Evolutionary conservation across 2,888 invertebrate species (phyloP), one percentile per base, ranked within the genome.

Genomic region (Mythimna ferrago): DNA sequence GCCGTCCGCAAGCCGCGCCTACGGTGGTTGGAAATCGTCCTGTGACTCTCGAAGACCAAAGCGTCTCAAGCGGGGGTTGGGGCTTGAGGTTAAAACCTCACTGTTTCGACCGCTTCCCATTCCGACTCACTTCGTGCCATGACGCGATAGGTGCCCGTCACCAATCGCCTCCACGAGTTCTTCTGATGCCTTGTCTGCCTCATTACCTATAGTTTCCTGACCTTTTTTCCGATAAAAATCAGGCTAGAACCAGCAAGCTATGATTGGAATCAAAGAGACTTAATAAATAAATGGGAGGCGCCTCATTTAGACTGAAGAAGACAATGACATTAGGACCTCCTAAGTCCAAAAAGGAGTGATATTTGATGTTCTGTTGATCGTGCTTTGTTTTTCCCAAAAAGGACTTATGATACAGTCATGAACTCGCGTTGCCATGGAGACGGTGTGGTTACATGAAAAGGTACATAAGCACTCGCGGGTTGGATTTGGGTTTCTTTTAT

Each of bases 261-360:
- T 21, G 35, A 41, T n/a, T 32, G 38, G 10, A 38, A 61, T 76
- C 76, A 48, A 74, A 67, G 48, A 7, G 19, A 19, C 19, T 77
- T 21, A 77, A 76, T 71, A 77, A 77, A 58, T 58, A 48, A 77
- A 70, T 48, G 58, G 38, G 9, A 41, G 35, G 19, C 6, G 38
- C 14, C 48, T 48, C 32, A 68, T 61, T 76, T 54, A 21, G 38
- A 58, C 14, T 38, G 32, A n/a, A 4, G 2, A 35, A 54, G 41
- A 58, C 70, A 66, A 66, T 51, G 60, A 38, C 51, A 14, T 41
- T 38, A 44, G 21, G 5, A 14, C 32, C 16, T 32, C 32, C 35
- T 19, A 19, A n/a, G 16, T 26, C 14, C 5, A 14, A 51, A 66
- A 60, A 26, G 19, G 56, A 51, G 9, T 51, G 66, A 53, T n/a